Evolutionary conservation across 2,888 invertebrate genomes (phyloP).

Genomic region (Ectropis crepuscularia): DNA sequence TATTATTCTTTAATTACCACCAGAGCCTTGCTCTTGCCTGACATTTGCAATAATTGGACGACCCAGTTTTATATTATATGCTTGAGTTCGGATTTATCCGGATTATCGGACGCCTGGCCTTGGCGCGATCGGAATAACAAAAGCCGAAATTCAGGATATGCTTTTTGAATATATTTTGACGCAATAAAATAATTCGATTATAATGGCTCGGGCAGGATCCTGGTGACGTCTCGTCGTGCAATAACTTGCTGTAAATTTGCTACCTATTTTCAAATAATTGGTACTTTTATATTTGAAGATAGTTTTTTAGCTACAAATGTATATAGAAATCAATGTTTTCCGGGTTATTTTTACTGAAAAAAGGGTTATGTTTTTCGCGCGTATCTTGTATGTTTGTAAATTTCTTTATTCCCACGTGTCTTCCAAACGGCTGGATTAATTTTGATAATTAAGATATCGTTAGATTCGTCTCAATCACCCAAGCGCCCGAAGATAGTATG

Average conservation of each 20-base stretch:
- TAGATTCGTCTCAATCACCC: too few species aligned
- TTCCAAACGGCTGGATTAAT: too few species aligned
- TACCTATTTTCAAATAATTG: too few species aligned
- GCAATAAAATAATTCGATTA: conserved; percentile 1
- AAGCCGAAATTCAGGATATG: not conserved
- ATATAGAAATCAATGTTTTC: too few species aligned
- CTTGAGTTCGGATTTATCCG: conserved; percentile 9
- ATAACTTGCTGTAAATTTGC: not conserved
- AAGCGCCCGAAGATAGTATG: too few species aligned
- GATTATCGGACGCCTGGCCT: conserved; percentile 7
- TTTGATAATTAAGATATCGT: too few species aligned
- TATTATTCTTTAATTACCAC: conserved; percentile 3
- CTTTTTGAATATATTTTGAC: not conserved
- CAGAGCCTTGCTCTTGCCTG: conserved; percentile 19
- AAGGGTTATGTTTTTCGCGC: too few species aligned
- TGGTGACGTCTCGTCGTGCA: not conserved
- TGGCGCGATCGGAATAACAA: not conserved
- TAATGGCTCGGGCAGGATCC: not conserved
- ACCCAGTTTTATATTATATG: conserved; percentile 7
- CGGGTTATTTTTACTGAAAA: too few species aligned
- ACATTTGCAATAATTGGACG: conserved; percentile 20
- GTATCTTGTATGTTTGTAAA: too few species aligned
- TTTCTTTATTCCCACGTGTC: too few species aligned
- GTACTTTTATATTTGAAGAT: too few species aligned
- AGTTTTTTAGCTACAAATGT: too few species aligned